phyloP scores from a whole-genome alignment of 1,140 invertebrate genomes.

The Cyclina sinensis region DNA sequence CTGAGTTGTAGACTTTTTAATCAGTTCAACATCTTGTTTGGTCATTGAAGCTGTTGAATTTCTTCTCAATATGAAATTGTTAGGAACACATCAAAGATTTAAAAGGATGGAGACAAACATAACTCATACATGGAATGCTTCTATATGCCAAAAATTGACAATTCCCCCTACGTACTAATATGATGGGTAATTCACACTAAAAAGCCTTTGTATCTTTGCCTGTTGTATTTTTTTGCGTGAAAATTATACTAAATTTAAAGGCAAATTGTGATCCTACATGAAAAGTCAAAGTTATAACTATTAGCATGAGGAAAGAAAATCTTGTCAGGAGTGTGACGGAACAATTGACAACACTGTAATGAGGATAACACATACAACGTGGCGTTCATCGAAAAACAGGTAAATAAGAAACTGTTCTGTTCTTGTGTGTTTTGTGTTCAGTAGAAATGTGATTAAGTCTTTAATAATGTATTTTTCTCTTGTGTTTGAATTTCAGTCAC shows the following conservation, averaged over 20 bases:
- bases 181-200: slow-evolving; percentile 33
- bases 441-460: no score
- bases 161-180: slow-evolving; percentile 35
- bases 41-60: no score
- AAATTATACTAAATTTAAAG: slow-evolving; percentile 38
- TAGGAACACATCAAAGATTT: no score
- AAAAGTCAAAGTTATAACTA: background rate
- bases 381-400: background rate
- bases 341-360: background rate
- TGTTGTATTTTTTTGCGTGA: slow-evolving; percentile 52
- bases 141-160: background rate
- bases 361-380: background rate
- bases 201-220: slow-evolving; percentile 51
- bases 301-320: background rate
- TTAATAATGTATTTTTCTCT: no score
- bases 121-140: no score
- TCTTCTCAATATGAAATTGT: no score
- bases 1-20: no score
- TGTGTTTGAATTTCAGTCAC: no score
- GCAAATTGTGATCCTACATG: slow-evolving; percentile 26
- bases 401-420: slow-evolving; percentile 13
- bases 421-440: background rate
- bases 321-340: no score
- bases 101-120: no score
- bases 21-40: no score